A percentile compares a stretch with the other conserved stretches of the same genome.
phyloP scores from a whole-genome alignment of 2,888 invertebrate genomes.

The Clepsis dumicolana region DNA sequence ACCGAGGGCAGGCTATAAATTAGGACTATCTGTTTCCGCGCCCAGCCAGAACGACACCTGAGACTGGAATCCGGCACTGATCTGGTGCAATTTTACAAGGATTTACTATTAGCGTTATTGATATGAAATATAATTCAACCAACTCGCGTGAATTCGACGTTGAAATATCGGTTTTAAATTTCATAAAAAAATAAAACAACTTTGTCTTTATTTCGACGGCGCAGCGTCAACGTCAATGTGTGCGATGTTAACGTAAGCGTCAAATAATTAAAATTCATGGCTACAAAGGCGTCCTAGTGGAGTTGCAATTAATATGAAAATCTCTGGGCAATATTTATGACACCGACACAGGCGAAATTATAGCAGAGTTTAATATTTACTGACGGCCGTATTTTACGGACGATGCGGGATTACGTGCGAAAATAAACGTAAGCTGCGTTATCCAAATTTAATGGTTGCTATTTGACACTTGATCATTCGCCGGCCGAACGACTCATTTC shows the following conservation, averaged over 20 bases:
- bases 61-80: conserved; percentile 38
- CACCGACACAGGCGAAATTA: conserved; percentile 74
- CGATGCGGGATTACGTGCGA: conserved; percentile 75
- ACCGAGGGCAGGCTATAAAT: conserved; percentile 40
- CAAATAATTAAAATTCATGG: conserved; percentile 70
- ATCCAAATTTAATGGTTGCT: conserved; percentile 74
- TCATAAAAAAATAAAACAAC: background rate
- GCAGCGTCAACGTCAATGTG: conserved; percentile 36
- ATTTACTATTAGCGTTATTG: conserved; percentile 38
- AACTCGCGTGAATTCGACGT: background rate
- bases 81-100: conserved; percentile 38
- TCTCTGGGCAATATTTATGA: conserved; percentile 77
- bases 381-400: conserved; percentile 78
- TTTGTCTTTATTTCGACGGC: conserved; percentile 37
- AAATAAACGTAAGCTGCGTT: conserved; percentile 71
- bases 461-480: conserved; percentile 74
- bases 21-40: conserved; percentile 42
- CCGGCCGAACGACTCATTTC: conserved; percentile 65
- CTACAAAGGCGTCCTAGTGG: conserved; percentile 67
- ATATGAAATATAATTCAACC: conserved; percentile 21
- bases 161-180: conserved; percentile 17
- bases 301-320: conserved; percentile 78
- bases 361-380: conserved; percentile 79
- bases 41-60: conserved; percentile 38
- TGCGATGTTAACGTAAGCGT: conserved; percentile 50